A percentile compares a stretch with the other conserved stretches of the same genome.
phyloP scores from a whole-genome alignment of 2,797 vertebrate genomes.

The Eupleurogrammus muticus region DNA sequence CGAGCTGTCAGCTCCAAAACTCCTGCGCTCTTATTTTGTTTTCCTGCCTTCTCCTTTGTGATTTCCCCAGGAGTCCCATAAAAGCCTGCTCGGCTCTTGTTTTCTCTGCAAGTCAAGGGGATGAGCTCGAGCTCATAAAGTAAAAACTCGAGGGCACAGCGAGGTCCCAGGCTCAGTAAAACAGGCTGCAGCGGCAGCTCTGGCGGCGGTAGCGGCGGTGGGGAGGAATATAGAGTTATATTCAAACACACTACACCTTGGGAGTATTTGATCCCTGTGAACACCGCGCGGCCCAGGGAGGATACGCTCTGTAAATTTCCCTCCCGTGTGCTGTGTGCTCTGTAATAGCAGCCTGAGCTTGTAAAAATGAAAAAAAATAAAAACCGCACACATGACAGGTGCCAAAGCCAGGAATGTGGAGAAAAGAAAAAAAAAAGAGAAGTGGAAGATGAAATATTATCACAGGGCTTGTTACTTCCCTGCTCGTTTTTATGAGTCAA shows the following conservation, averaged over 20 bases:
- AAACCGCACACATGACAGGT: constrained; percentile 79
- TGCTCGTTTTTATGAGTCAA: not conserved
- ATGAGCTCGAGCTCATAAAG: constrained; percentile 81
- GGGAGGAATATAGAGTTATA: constrained; percentile 65
- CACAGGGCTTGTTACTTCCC: constrained; percentile 20
- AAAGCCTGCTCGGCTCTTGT: constrained; percentile 70
- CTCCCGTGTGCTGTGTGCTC: constrained; percentile 64
- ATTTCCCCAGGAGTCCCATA: constrained; percentile 71
- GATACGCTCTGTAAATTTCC: constrained; percentile 79
- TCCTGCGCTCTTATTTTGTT: constrained; percentile 45
- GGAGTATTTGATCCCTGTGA: constrained; percentile 80
- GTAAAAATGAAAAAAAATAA: constrained; percentile 65
- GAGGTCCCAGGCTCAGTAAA: constrained; percentile 77
- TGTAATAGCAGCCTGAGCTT: constrained; percentile 65
- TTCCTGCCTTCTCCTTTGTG: constrained; percentile 41
- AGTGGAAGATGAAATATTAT: constrained; percentile 64
- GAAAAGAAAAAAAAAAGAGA: constrained; percentile 44
- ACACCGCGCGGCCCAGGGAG: constrained; percentile 66
- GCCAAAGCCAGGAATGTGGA: constrained; percentile 71
- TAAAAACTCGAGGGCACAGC: constrained; percentile 66
- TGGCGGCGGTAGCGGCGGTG: constrained; percentile 41
- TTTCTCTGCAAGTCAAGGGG: constrained; percentile 75
- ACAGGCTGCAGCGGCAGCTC: constrained; percentile 48
- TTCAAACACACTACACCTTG: constrained; percentile 60
- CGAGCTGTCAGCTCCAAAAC: constrained; percentile 60